Base-by-base conservation (phyloP, 2,113 vertebrate genomes). In the Toxostoma redivivum region DNA sequence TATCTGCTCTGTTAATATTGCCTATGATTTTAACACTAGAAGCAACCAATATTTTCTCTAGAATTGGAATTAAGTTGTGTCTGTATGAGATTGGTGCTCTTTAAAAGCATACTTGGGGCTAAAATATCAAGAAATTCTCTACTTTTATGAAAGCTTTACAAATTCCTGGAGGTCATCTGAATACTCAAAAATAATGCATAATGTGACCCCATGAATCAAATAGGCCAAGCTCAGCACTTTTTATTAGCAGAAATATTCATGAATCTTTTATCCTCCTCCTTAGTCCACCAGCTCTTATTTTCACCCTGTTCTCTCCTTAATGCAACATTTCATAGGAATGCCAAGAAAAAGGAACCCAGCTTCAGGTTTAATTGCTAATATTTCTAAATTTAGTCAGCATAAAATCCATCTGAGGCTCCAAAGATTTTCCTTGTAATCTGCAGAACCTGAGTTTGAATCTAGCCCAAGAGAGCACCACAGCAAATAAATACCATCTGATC, bases 401-500 rank as follows among this genome's bases (percentile, higher is more conserved):
- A 94, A 97, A 97, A 95, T 96, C 93, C 90, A 90, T 95, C 77
- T 79, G 83, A 93, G 84, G 81, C 69, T 78, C 85, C 53, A 60
- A 96, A 92, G 86, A 94, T 73, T 92, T 96, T 93, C 92, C 44
- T 70, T 87, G 89, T 82, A 88, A 95, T 95, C 95, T 95, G 91
- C 88, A 95, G 95, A 97, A 97, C 93, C 92, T 56, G 79, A 82
- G 87, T 94, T 96, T 95, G 92, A 94, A 97, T 96, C 88, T 81
- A 95, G 91, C 85, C 92, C 85, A 89, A 76, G 86, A 95, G 90
- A 91, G 88, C 92, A 94, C 92, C 95, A 81, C 92, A 51, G 76
- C 89, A 97, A 97, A 98, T 97, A 97, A 97, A 97, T 95, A 95
- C 97, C 97, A 97, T 87, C 97, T 97, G 98, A 97, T 90, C 92